phyloP scores from a whole-genome alignment of 2,113 vertebrate genomes.

The Camelus dromedarius region DNA sequence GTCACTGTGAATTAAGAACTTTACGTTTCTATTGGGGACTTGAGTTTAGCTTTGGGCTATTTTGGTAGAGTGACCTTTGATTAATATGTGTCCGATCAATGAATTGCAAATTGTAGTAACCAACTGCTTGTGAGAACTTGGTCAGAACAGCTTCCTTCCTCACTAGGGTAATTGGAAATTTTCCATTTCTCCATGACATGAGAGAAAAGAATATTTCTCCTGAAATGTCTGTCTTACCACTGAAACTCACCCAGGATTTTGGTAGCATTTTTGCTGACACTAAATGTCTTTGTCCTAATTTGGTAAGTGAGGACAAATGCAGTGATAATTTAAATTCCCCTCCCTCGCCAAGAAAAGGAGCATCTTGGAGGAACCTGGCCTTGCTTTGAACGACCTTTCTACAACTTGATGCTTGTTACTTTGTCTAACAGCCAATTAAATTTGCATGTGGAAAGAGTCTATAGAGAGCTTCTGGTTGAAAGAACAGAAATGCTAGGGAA shows the following conservation, averaged over 20 bases:
- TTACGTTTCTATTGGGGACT: background rate
- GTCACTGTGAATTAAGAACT: background rate
- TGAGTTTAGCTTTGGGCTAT: background rate
- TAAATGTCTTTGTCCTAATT: background rate
- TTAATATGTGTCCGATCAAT: background rate
- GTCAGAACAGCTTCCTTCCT: background rate
- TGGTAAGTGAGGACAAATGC: conserved; percentile 16
- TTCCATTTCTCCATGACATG: background rate
- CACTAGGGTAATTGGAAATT: background rate
- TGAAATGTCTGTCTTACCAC: background rate
- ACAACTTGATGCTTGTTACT: conserved; percentile 44
- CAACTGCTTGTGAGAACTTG: background rate
- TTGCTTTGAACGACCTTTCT: conserved; percentile 54
- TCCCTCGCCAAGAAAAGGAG: background rate
- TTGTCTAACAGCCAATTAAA: conserved; percentile 69
- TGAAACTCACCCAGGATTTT: background rate
- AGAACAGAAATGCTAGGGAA: conserved; percentile 42
- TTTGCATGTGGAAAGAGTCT: conserved; percentile 32
- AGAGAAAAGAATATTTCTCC: background rate
- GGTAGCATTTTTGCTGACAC: background rate
- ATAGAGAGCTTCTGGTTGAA: background rate
- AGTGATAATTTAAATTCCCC: conserved; percentile 42
- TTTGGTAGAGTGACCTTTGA: background rate
- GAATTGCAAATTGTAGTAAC: background rate
- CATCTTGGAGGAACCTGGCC: conserved; percentile 21